Evolutionary conservation across 2,888 invertebrate species (phyloP).

Genomic region (Clitarchus hookeri): DNA sequence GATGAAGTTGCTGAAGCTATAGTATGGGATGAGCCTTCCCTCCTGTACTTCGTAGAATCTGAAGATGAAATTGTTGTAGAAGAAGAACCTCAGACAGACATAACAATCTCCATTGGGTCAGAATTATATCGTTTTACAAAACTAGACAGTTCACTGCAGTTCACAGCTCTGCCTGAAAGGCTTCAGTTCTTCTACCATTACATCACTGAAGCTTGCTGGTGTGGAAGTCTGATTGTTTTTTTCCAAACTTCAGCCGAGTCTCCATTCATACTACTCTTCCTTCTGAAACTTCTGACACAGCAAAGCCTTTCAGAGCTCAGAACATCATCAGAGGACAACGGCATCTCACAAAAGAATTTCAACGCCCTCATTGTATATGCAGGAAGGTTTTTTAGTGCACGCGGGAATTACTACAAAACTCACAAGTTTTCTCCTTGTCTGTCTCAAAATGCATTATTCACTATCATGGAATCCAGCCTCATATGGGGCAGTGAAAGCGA

Average conservation of each 20-base stretch:
- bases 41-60: background rate
- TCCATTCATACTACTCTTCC: background rate
- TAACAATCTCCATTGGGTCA: background rate
- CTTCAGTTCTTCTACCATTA: background rate
- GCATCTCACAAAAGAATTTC: background rate
- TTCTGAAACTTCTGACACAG: background rate
- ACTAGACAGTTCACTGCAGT: background rate
- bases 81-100: background rate
- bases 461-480: background rate
- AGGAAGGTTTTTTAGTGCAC: background rate
- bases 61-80: background rate
- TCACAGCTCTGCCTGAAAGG: background rate
- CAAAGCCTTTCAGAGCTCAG: conserved; percentile 24
- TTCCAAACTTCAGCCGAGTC: conserved; percentile 21
- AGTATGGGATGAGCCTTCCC: no score
- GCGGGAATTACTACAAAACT: background rate
- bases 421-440: background rate
- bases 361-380: background rate
- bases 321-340: background rate
- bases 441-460: background rate
- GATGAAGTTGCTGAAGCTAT: background rate
- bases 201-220: conserved; percentile 11
- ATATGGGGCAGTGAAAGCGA: background rate
- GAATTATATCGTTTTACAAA: background rate
- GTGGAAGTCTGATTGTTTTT: conserved; percentile 1